Conservation (phyloP, 2,888 invertebrate genomes). For the Gonocerus acuteangulatus region DNA sequence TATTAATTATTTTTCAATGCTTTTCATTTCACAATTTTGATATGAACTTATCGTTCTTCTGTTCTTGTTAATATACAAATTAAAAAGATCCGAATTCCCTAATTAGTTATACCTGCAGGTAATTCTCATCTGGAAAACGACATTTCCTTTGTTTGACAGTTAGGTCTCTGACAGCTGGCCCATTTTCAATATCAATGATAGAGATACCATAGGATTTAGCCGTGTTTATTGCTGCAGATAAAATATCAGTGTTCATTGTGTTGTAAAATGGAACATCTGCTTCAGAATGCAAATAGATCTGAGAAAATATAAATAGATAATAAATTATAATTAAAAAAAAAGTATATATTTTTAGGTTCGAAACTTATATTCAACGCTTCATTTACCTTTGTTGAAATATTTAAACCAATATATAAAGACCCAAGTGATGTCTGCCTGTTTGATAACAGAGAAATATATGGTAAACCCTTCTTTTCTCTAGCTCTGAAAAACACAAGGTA, state of each 20-base stretch:
- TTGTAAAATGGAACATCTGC: slow-evolving; percentile 64
- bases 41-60: too few species aligned
- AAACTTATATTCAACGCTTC: neutral
- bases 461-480: neutral
- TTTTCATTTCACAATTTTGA: too few species aligned
- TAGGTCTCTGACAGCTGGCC: slow-evolving; percentile 54
- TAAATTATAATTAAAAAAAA: neutral
- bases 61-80: too few species aligned
- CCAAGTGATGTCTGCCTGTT: slow-evolving; percentile 15
- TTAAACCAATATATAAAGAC: slow-evolving; percentile 2
- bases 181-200: slow-evolving; percentile 57
- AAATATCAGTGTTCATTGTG: slow-evolving; percentile 54
- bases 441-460: slow-evolving; percentile 6
- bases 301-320: neutral
- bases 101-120: slow-evolving; percentile 41
- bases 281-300: slow-evolving; percentile 54
- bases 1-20: too few species aligned
- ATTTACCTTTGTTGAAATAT: slow-evolving; percentile 18
- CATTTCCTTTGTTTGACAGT: slow-evolving; percentile 57
- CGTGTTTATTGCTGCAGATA: slow-evolving; percentile 53
- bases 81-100: too few species aligned
- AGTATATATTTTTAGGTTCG: neutral
- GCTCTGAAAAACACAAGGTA: neutral
- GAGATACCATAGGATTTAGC: slow-evolving; percentile 45
- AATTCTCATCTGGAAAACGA: slow-evolving; percentile 59